Conservation (phyloP, 2,888 invertebrate genomes). For the Pomacea canaliculata region DNA sequence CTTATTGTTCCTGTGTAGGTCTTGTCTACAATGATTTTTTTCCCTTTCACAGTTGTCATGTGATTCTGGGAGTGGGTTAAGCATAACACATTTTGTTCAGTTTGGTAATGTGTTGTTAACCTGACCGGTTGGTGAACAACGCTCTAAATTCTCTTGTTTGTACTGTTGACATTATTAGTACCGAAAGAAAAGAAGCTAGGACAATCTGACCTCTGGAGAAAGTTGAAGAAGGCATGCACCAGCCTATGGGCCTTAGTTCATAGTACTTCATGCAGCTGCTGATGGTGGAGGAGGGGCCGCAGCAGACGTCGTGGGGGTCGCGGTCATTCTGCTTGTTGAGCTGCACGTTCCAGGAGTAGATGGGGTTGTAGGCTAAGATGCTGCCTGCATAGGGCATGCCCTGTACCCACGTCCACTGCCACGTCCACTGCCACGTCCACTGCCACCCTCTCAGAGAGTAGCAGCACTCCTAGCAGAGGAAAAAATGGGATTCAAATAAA, state of each 20-base stretch:
- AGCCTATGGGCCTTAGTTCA: neutral
- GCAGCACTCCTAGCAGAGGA: neutral
- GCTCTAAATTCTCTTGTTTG: no score
- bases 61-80: no score
- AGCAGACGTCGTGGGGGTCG: constrained; percentile 1
- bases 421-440: no score
- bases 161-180: no score
- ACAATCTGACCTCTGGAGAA: neutral
- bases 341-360: neutral
- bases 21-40: no score
- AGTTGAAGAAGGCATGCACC: neutral
- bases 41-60: no score
- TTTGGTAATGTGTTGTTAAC: no score
- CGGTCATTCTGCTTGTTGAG: neutral
- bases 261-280: neutral
- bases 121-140: no score
- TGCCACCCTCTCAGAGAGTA: neutral
- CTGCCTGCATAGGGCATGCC: neutral
- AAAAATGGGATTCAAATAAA: neutral
- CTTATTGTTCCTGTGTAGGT: no score
- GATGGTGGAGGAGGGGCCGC: neutral
- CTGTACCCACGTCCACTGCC: neutral
- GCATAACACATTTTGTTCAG: no score
- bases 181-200: neutral
- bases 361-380: neutral